phyloP scores from a whole-genome alignment of 92 coral and sea anemone genomes.

The Umimayanthus kanabou region DNA sequence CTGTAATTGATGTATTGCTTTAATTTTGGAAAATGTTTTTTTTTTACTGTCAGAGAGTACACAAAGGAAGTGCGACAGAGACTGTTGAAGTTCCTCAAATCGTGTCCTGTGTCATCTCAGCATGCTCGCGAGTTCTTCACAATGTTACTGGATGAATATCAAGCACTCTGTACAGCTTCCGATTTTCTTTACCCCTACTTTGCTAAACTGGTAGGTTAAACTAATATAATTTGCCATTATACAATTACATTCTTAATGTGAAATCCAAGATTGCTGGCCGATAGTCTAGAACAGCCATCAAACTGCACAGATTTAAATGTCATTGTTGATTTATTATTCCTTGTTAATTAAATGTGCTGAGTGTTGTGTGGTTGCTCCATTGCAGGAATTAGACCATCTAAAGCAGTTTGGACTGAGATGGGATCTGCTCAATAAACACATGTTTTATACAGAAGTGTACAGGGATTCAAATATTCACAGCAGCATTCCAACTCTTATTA shows the following conservation, averaged over 20 bases:
- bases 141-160: slow-evolving; percentile 80
- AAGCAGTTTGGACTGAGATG: slow-evolving; percentile 67
- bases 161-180: slow-evolving; percentile 74
- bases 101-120: slow-evolving; percentile 67
- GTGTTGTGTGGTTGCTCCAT: not conserved
- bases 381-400: slow-evolving; percentile 71
- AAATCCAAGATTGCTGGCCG: not conserved
- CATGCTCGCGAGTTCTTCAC: slow-evolving; percentile 75
- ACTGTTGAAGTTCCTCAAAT: slow-evolving; percentile 64
- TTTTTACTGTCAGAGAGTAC: slow-evolving; percentile 60
- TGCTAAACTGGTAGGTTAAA: slow-evolving; percentile 63
- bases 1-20: too few species aligned
- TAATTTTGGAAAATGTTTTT: too few species aligned
- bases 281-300: too few species aligned
- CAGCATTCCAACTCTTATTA: slow-evolving; percentile 55
- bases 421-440: slow-evolving; percentile 74
- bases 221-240: not conserved
- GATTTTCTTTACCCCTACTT: slow-evolving; percentile 77
- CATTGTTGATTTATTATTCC: too few species aligned
- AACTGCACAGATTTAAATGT: too few species aligned
- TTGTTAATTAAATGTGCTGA: not conserved
- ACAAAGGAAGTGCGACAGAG: slow-evolving; percentile 66
- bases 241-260: too few species aligned
- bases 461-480: slow-evolving; percentile 61
- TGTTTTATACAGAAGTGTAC: slow-evolving; percentile 74